Percentiles rank a stretch among this genome's conserved stretches.
phyloP scores from a whole-genome alignment of 37 sponge, comb jelly and placozoan genomes.

The Axinella damicornis region DNA sequence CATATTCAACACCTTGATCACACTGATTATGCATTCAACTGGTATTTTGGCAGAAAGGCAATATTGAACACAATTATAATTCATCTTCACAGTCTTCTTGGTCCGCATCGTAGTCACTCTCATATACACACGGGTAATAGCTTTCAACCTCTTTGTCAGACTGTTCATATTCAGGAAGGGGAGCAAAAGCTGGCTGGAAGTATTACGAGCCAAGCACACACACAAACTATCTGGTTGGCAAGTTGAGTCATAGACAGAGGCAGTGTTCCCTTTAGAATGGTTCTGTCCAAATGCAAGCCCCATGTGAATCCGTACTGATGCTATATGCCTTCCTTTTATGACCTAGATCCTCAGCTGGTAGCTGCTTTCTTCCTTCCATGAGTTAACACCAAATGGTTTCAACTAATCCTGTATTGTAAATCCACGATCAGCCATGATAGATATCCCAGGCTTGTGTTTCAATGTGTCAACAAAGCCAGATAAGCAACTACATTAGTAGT shows the following conservation, averaged over 20 bases:
- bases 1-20: too few relatives aligned
- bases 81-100: conserved; percentile 3
- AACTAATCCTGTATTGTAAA: too few relatives aligned
- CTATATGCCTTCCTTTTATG: neutral
- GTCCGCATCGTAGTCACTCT: conserved; percentile 50
- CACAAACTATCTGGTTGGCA: conserved; percentile 38
- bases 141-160: conserved; percentile 34
- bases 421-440: too few relatives aligned
- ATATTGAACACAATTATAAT: neutral
- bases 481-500: too few relatives aligned
- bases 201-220: conserved; percentile 27
- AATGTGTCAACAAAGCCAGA: too few relatives aligned
- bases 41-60: neutral
- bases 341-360: too few relatives aligned
- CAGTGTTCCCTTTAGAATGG: conserved; percentile 31
- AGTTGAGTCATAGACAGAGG: conserved; percentile 26
- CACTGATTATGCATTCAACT: too few relatives aligned
- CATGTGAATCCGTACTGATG: conserved; percentile 15
- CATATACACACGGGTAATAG: conserved; percentile 23
- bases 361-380: too few relatives aligned
- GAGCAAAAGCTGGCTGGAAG: conserved; percentile 47
- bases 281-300: conserved; percentile 17
- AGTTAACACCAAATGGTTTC: too few relatives aligned
- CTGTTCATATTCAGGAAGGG: neutral
- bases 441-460: too few relatives aligned